Conservation (phyloP, 2,797 vertebrate genomes). For the Buphagus erythrorhynchus region DNA sequence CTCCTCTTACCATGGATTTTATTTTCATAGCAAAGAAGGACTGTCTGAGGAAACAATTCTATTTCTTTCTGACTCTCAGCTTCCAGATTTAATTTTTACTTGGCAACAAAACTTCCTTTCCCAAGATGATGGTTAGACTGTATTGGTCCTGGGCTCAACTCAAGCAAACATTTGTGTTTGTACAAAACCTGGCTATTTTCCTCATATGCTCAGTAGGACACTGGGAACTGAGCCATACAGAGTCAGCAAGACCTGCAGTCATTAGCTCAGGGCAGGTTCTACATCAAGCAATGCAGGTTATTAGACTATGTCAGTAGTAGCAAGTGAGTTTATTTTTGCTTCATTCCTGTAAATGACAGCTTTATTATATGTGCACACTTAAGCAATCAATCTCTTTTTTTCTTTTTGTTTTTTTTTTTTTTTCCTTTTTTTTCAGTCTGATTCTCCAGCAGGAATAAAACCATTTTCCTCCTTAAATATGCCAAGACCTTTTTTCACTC, state of each 20-base stretch:
- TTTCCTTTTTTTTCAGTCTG: accelerated
- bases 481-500: background rate
- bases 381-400: background rate
- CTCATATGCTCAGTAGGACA: conserved; percentile 55
- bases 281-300: conserved; percentile 10
- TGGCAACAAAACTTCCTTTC: conserved; percentile 74
- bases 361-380: background rate
- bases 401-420: background rate
- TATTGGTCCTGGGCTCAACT: conserved; percentile 63
- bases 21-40: conserved; percentile 58
- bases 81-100: conserved; percentile 71
- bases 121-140: conserved; percentile 59
- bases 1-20: conserved; percentile 19
- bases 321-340: conserved; percentile 11
- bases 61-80: conserved; percentile 66
- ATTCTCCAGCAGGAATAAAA: background rate
- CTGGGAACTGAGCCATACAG: conserved; percentile 59
- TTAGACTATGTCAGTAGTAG: conserved; percentile 17
- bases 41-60: conserved; percentile 46
- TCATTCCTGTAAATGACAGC: conserved; percentile 25
- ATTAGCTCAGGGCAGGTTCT: conserved; percentile 21
- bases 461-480: background rate
- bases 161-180: conserved; percentile 73
- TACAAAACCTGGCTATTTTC: conserved; percentile 68
- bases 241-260: conserved; percentile 52